Evolutionary conservation across 2,888 invertebrate species (phyloP).

Genomic region (Resseliella maxima): DNA sequence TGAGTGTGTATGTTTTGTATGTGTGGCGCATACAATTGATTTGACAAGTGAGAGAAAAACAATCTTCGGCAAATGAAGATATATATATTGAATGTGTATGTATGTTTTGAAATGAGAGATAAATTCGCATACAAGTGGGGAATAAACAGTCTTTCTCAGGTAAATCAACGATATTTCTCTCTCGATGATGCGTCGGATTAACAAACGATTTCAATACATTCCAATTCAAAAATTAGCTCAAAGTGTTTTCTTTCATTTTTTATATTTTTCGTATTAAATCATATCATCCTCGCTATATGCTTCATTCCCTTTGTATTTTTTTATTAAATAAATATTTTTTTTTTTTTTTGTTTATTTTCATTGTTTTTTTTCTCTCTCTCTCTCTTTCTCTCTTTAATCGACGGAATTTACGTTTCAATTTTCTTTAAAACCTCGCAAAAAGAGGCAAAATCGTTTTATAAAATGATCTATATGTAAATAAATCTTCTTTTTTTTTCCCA

Average conservation of each 20-base stretch:
- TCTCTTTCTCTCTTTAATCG: too few species aligned
- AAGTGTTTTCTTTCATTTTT: background rate
- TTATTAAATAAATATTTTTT: conserved; percentile 42
- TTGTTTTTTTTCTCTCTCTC: too few species aligned
- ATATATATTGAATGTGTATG: background rate
- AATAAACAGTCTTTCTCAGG: background rate
- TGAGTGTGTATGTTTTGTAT: too few species aligned
- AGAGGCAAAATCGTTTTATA: conserved; percentile 22
- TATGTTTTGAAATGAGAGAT: background rate
- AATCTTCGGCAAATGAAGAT: conserved; percentile 40
- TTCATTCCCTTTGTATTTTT: background rate
- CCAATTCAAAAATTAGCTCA: background rate
- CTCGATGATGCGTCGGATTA: background rate
- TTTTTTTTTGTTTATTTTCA: background rate
- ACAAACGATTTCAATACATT: background rate
- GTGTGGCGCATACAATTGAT: background rate
- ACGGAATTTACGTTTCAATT: conserved; percentile 53
- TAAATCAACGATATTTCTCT: conserved; percentile 37
- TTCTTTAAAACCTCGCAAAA: conserved; percentile 36
- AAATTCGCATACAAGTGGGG: background rate
- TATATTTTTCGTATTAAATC: too few species aligned
- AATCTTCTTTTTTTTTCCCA: conserved; percentile 1
- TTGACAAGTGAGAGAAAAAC: background rate
- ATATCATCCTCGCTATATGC: background rate
- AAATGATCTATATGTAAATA: conserved; percentile 53